phyloP scores from a whole-genome alignment of 2,797 vertebrate species.

The Gymnothorax javanicus region DNA sequence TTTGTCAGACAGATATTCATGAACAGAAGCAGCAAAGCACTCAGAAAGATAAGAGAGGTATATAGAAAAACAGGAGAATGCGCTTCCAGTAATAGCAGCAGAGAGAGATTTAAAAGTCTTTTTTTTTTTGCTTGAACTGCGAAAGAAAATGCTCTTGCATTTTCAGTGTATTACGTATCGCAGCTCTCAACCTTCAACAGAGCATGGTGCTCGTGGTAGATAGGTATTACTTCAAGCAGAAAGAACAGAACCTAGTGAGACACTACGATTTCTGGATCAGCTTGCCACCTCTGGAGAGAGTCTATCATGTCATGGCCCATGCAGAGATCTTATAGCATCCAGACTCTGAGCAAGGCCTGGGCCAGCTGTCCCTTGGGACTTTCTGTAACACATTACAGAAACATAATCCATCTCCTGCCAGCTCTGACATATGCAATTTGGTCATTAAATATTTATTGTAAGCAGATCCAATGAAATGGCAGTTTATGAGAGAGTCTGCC shows the following conservation, averaged over 20 bases:
- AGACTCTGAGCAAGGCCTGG: slow-evolving; percentile 38
- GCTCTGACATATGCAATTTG: background rate
- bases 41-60: background rate
- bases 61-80: background rate
- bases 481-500: background rate
- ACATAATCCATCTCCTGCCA: slow-evolving; percentile 32
- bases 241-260: slow-evolving; percentile 46
- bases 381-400: slow-evolving; percentile 35
- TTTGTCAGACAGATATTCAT: background rate
- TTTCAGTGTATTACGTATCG: background rate
- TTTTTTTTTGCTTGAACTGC: background rate
- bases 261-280: slow-evolving; percentile 39
- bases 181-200: background rate
- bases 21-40: background rate
- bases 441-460: background rate
- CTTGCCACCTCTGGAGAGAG: slow-evolving; percentile 43
- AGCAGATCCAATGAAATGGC: background rate
- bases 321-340: slow-evolving; percentile 45
- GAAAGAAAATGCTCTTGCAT: background rate
- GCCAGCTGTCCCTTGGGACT: slow-evolving; percentile 26
- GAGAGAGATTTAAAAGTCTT: background rate
- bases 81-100: background rate
- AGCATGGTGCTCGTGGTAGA: slow-evolving; percentile 38
- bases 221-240: slow-evolving; percentile 43
- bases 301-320: slow-evolving; percentile 37